phyloP scores from a whole-genome alignment of 1,140 invertebrate species.

The Colletes gigas region DNA sequence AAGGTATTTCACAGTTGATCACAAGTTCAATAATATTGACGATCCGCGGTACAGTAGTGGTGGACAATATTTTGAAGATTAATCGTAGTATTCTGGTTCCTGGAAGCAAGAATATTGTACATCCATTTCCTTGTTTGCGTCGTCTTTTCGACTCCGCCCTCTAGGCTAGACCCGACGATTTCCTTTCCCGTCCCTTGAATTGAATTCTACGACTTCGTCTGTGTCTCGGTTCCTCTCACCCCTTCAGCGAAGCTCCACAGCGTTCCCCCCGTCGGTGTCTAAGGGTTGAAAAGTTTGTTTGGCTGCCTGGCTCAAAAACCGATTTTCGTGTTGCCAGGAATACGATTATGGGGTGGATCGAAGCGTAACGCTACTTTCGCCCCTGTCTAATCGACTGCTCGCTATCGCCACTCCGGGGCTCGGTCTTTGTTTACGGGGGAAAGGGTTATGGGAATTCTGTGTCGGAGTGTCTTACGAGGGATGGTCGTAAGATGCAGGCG shows the following conservation, averaged over 20 bases:
- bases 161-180: neutral
- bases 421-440: constrained; percentile 4
- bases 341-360: constrained; percentile 20
- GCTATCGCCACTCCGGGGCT: neutral
- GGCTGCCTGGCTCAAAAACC: constrained; percentile 34
- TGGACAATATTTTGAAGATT: no score
- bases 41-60: no score
- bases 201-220: constrained; percentile 32
- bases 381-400: constrained; percentile 26
- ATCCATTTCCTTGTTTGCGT: neutral
- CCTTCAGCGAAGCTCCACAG: neutral
- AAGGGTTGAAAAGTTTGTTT: constrained; percentile 25
- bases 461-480: neutral
- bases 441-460: constrained; percentile 30
- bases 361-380: constrained; percentile 31
- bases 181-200: neutral
- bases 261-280: no score
- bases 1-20: no score
- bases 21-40: no score
- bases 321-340: constrained; percentile 35
- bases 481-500: neutral
- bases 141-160: neutral
- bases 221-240: neutral
- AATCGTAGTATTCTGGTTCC: no score
- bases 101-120: no score